phyloP scores from a whole-genome alignment of 2,797 vertebrate genomes.

The Coccyzus lansbergi region DNA sequence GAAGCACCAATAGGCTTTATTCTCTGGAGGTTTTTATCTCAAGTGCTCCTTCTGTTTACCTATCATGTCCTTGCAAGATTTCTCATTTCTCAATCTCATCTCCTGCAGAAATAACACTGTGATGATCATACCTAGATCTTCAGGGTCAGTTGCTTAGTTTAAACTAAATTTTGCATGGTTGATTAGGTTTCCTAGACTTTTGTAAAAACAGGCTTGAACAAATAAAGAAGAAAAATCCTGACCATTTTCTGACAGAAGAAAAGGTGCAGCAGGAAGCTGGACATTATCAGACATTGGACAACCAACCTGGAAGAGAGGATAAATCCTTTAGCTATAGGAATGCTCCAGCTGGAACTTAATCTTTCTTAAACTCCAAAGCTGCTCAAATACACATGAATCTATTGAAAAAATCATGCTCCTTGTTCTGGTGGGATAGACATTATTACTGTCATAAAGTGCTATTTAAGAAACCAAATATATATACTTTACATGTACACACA shows the following conservation, averaged over 20 bases:
- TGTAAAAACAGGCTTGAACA: background rate
- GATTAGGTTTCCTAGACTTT: background rate
- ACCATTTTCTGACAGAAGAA: background rate
- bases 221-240: background rate
- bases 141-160: background rate
- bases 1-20: background rate
- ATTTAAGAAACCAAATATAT: background rate
- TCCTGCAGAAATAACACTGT: background rate
- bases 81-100: background rate
- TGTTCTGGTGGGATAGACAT: background rate
- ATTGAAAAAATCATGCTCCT: background rate
- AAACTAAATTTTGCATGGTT: background rate
- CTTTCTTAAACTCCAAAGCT: background rate
- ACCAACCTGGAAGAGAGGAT: background rate
- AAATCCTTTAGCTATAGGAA: background rate
- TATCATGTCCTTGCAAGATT: background rate
- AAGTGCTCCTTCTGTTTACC: background rate
- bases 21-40: background rate
- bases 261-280: background rate
- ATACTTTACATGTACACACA: background rate
- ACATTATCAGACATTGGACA: background rate
- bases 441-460: background rate
- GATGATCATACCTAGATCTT: background rate
- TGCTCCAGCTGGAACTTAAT: background rate
- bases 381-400: background rate